These are phyloP conservation scores for Bryconaethiops microstoma DNA, from an alignment of 2,797 vertebrate species.

Conservation along the genomic window DNA sequence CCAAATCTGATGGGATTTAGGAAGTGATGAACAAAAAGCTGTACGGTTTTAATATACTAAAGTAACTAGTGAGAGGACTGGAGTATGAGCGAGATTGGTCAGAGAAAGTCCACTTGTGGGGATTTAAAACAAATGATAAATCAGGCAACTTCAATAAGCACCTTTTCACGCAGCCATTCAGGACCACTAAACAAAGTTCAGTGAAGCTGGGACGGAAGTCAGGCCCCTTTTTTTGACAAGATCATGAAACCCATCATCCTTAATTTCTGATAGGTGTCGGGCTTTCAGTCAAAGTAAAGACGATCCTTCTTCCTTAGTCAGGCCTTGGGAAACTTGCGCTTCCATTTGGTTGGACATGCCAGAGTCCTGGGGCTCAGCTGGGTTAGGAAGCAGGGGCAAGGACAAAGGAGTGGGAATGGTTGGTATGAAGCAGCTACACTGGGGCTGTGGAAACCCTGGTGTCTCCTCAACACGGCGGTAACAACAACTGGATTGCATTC, in stretches of 20 bases:
- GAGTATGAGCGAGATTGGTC: neutral
- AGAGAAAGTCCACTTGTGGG: neutral
- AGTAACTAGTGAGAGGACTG: conserved; percentile 24
- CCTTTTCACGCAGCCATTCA: conserved; percentile 24
- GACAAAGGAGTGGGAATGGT: conserved; percentile 46
- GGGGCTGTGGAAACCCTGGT: conserved; percentile 54
- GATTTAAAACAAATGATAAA: neutral
- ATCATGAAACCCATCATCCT: neutral
- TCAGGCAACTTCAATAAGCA: neutral
- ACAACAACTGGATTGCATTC: conserved; percentile 39
- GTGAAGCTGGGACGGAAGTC: conserved; percentile 23
- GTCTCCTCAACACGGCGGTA: conserved; percentile 71
- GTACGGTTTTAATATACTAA: conserved; percentile 25
- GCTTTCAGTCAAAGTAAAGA: conserved; percentile 32
- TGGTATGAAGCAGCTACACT: conserved; percentile 79
- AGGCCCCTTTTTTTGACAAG: neutral
- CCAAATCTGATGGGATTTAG: conserved; percentile 24
- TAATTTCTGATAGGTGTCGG: conserved; percentile 26
- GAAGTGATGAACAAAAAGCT: neutral
- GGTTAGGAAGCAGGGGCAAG: conserved; percentile 8
- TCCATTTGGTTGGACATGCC: conserved; percentile 84
- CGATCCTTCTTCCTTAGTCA: conserved; percentile 29
- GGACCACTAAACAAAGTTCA: conserved; percentile 1
- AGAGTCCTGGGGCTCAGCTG: conserved; percentile 72
- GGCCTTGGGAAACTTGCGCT: conserved; percentile 18